Conservation (phyloP, 2,888 invertebrate species). For the Pandemis corylana region DNA sequence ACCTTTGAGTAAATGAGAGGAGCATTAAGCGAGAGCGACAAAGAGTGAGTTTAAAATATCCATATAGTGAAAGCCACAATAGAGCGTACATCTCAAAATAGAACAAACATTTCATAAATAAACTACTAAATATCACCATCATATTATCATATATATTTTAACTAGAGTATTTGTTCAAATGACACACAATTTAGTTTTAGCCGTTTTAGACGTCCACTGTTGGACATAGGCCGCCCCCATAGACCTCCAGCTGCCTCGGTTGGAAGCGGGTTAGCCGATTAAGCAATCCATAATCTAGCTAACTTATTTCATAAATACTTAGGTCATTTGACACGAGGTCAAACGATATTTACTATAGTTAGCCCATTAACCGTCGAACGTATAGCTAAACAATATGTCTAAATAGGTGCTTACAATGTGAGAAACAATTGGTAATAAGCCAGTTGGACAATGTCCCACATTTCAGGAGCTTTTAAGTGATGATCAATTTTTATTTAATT, state of each 20-base stretch:
- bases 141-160: no score
- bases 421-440: conserved; percentile 26
- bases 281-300: conserved; percentile 23
- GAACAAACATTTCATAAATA: no score
- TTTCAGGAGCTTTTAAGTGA: background rate
- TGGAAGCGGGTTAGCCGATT: conserved; percentile 3
- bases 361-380: background rate
- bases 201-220: background rate
- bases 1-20: no score
- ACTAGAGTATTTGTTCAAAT: background rate
- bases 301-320: conserved; percentile 21
- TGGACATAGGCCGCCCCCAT: no score
- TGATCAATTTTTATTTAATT: background rate
- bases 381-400: conserved; percentile 19
- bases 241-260: no score
- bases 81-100: no score
- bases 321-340: conserved; percentile 35
- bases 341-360: conserved; percentile 7
- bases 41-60: no score
- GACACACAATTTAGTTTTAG: background rate
- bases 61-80: no score
- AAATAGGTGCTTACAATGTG: conserved; percentile 6
- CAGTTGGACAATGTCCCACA: background rate
- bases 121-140: no score
- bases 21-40: no score